Percentiles rank a stretch among this genome's conserved stretches.
Conservation (phyloP, 92 coral and sea anemone species). For the Metridium senile region DNA sequence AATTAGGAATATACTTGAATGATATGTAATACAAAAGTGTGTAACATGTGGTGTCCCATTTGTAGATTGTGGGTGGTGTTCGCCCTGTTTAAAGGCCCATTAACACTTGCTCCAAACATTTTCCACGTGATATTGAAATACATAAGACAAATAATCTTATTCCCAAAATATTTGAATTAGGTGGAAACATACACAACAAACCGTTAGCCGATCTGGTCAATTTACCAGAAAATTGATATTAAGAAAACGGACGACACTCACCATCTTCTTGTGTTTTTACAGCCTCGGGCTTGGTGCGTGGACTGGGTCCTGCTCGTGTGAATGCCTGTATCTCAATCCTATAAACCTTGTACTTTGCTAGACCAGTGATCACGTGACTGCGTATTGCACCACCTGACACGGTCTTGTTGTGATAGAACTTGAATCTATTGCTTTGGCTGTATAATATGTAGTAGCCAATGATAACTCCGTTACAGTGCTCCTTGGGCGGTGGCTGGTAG, state of each 20-base stretch:
- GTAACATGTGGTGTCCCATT: too few species aligned
- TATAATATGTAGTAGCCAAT: conserved; percentile 76
- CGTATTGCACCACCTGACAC: conserved; percentile 58
- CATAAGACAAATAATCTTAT: too few species aligned
- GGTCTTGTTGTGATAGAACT: conserved; percentile 51
- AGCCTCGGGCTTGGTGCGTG: conserved; percentile 18
- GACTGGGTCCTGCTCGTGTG: conserved; percentile 88
- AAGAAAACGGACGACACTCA: too few species aligned
- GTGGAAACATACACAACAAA: too few species aligned
- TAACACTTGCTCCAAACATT: too few species aligned
- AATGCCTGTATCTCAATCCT: conserved; percentile 81
- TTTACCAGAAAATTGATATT: too few species aligned
- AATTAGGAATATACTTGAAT: background rate
- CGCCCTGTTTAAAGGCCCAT: too few species aligned
- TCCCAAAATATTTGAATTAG: too few species aligned
- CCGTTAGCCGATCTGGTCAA: too few species aligned
- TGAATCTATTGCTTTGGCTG: conserved; percentile 52
- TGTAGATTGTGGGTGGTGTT: too few species aligned
- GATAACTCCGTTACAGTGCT: conserved; percentile 78
- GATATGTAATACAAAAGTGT: background rate
- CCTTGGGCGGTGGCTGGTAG: conserved; percentile 68
- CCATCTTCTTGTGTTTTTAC: conserved; percentile 85
- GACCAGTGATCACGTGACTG: conserved; percentile 55
- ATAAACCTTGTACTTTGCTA: conserved; percentile 68
- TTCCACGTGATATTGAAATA: too few species aligned